Evolutionary conservation across 2,888 invertebrate genomes (phyloP), one percentile per base, ranked within the genome.

Genomic region (Colostygia pectinataria): DNA sequence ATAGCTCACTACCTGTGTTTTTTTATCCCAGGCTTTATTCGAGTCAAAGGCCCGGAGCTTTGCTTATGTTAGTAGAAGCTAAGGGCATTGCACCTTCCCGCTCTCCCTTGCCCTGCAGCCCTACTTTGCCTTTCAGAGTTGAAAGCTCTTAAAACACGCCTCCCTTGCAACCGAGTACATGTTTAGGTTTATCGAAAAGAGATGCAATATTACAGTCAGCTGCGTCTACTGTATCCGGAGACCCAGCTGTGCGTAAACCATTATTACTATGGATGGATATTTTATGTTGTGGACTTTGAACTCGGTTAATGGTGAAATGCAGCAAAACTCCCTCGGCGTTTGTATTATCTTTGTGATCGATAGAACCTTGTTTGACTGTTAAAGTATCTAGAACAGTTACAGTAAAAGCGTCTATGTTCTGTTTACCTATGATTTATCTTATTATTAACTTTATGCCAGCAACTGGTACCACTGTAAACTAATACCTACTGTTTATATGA

Each of bases 91-190:
- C 83, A 79, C 90, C 85, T 83, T 79, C 73, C 77, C 80, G 81
- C 77, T 84, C 86, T 87, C 88, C 88, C 87, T 86, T 86, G 81
- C 87, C 84, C 86, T 86, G 85, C 77, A 88, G 88, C 89, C 89
- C 89, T 87, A 88, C 83, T 83, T 90, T 84, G 72, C 71, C 70
- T 81, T 83, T 81, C 67, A 65, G 68, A 80, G 80, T 66, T 64
- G 84, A 74, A 83, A 77, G 74, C 72, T 72, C 68, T 66, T 61
- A 81, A 75, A 73, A 71, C 62, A 55, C 59, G 60, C 74, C 73
- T 84, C 83, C 80, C 75, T 79, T 75, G 74, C 82, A 61, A 67
- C 65, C 78, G 60, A 68, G 61, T 63, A 71, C 65, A 60, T 69
- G 59, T 59, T 71, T 68, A 71, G 74, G 63, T 74, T 73, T 62